Base-by-base conservation (phyloP, 2,797 vertebrate species). In the Tragopan temminckii region DNA sequence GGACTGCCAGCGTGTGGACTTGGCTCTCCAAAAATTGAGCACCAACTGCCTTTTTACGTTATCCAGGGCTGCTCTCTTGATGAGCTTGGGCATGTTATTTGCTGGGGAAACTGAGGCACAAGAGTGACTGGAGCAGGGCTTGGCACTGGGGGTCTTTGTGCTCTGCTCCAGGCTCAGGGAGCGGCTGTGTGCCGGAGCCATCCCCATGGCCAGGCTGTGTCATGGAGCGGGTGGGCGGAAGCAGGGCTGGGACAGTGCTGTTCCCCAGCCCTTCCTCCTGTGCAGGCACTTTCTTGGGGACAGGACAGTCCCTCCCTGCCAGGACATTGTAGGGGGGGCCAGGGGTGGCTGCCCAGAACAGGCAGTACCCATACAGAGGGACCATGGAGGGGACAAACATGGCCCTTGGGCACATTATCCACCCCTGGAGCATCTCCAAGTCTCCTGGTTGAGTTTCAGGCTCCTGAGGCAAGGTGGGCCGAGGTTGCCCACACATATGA, bases 201-300 rank as follows among this genome's bases (percentile, higher is more conserved):
- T 57, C 67, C 58, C 84, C 45, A 12, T 19, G 42, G 66, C 80
- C 4, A 0, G 55, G 48, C 52, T 57, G 31, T 31, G n/a, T 59
- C 5, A 27, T 29, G 40, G 71, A 68, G 20, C 0, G 7, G 43
- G 10, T 2, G 24, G 45, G 69, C 48, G 90, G 95, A 96, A 96
- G 55, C 24, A 0, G 50, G 77, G 93, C 88, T 62, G 46, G 95
- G 93, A 95, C 31, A 85, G 31, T 43, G 90, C 77, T 5, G 55
- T 8, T 17, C 11, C 93, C 92, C 92, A 95, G 94, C 90, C 89
- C 94, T 96, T 96, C 94, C 95, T 96, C 86, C 70, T 19, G 70
- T 3, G 1, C 82, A 92, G 89, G 72, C 58, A 88, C 74, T 69
- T 96, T 93, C 90, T 68, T 66, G 50, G 70, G 82, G 83, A 81